Conservation (phyloP, 1,140 invertebrate species). For the Riptortus pedestris region DNA sequence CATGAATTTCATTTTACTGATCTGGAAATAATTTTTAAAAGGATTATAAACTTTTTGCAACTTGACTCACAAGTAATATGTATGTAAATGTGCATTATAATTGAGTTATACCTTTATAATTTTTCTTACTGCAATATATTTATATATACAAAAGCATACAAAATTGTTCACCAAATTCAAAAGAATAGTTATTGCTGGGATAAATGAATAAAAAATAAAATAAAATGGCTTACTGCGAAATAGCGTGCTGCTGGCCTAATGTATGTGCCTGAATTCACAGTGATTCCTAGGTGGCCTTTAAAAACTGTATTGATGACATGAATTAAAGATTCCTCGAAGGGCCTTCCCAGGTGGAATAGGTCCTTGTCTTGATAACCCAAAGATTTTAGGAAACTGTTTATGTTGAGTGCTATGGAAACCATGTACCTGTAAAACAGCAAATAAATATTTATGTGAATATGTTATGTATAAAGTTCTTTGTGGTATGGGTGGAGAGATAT, state of each 20-base stretch:
- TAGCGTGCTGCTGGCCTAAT: conserved; percentile 63
- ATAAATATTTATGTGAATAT: conserved; percentile 3
- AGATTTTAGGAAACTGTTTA: conserved; percentile 62
- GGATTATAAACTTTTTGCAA: too few relatives aligned
- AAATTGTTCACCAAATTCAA: too few relatives aligned
- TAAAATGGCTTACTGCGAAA: conserved; percentile 41
- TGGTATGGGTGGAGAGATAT: not conserved
- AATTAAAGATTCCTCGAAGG: conserved; percentile 50
- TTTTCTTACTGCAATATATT: too few relatives aligned
- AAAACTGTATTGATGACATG: conserved; percentile 52
- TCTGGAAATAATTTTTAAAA: too few relatives aligned
- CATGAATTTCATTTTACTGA: too few relatives aligned
- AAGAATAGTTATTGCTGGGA: too few relatives aligned
- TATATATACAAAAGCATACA: too few relatives aligned
- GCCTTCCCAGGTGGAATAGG: conserved; percentile 54
- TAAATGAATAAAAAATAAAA: too few relatives aligned
- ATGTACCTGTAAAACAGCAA: conserved; percentile 47
- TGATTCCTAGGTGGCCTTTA: conserved; percentile 56
- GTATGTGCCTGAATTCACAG: conserved; percentile 58
- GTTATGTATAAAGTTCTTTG: not conserved
- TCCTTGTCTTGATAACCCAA: conserved; percentile 60
- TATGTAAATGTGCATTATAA: too few relatives aligned
- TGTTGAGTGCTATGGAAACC: conserved; percentile 52
- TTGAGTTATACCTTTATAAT: too few relatives aligned
- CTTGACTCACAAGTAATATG: too few relatives aligned